These are phyloP conservation scores for Drosophila mimica DNA, from an alignment of 2,888 invertebrate species.

Conservation along the genomic window DNA sequence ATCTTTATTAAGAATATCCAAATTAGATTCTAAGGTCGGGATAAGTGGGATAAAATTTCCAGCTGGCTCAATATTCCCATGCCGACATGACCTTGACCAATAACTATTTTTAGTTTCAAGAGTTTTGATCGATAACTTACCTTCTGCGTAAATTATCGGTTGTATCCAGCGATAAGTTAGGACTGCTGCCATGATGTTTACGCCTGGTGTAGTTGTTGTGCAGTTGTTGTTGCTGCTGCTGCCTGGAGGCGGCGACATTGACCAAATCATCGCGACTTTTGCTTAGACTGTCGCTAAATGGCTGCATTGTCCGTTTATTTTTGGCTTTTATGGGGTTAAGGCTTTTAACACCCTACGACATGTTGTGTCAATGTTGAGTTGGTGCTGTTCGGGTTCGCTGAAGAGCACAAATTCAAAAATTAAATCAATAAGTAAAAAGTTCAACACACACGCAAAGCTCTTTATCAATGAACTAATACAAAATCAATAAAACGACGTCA, in stretches of 20 bases:
- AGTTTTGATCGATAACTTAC: constrained; percentile 61
- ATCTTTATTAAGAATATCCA: not conserved
- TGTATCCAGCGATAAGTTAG: constrained; percentile 81
- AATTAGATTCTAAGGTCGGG: not conserved
- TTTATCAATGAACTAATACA: constrained; percentile 54
- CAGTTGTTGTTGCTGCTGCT: constrained; percentile 64
- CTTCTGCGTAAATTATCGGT: constrained; percentile 83
- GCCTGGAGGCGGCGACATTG: constrained; percentile 71
- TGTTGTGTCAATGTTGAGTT: constrained; percentile 41
- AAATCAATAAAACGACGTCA: constrained; percentile 62
- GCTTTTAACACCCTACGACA: constrained; percentile 60
- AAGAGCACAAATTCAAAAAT: constrained; percentile 6
- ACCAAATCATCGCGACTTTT: constrained; percentile 84
- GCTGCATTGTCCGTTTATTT: constrained; percentile 81
- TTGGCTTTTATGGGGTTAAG: constrained; percentile 10
- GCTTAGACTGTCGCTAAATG: constrained; percentile 82
- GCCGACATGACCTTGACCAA: constrained; percentile 40
- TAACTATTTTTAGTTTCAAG: constrained; percentile 5
- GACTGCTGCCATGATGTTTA: constrained; percentile 81
- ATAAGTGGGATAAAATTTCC: not conserved
- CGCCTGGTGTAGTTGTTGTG: constrained; percentile 66
- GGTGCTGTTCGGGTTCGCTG: constrained; percentile 21
- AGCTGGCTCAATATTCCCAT: not conserved
- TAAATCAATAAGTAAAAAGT: constrained; percentile 16
- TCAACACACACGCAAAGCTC: not conserved